A percentile compares a stretch with the other conserved stretches of the same genome.
phyloP scores from a whole-genome alignment of 2,113 vertebrate species.

The Felis chaus region DNA sequence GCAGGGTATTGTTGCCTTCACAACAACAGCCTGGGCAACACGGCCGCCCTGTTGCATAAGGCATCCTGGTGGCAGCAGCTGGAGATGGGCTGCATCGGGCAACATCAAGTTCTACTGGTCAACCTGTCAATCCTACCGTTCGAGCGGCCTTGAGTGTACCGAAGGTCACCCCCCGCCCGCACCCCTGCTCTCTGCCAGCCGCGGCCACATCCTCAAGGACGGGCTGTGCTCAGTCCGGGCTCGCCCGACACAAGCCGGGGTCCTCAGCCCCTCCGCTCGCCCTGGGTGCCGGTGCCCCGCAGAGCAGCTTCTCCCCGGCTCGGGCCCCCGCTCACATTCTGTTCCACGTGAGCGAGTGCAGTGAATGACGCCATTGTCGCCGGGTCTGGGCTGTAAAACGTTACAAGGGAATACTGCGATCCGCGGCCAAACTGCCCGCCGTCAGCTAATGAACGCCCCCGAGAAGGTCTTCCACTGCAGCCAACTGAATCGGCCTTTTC shows the following conservation, averaged over 20 bases:
- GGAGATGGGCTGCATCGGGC: neutral
- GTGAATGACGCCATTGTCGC: slow-evolving; percentile 70
- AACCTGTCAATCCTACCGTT: rapidly evolving
- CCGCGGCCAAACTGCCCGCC: neutral
- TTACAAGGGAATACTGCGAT: slow-evolving; percentile 73
- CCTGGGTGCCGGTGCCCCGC: neutral
- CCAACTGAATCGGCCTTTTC: slow-evolving; percentile 69
- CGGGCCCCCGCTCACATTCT: neutral
- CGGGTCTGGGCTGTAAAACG: slow-evolving; percentile 63
- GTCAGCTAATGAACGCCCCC: slow-evolving; percentile 39
- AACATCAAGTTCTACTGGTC: rapidly evolving
- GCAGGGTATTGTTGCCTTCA: rapidly evolving
- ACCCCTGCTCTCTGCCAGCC: neutral
- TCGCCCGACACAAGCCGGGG: neutral
- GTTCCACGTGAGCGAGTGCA: neutral
- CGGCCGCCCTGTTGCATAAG: neutral
- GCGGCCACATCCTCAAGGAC: rapidly evolving
- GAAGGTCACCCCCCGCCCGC: too few relatives aligned
- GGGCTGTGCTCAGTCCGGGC: neutral
- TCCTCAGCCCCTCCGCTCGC: neutral
- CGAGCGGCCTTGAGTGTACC: neutral
- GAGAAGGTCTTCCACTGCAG: neutral
- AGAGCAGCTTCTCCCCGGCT: neutral
- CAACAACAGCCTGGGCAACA: neutral
- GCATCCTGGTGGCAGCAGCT: rapidly evolving